These are phyloP conservation scores for Daktulosphaira vitifoliae DNA, from an alignment of 1,140 invertebrate genomes.

Conservation along the genomic window DNA sequence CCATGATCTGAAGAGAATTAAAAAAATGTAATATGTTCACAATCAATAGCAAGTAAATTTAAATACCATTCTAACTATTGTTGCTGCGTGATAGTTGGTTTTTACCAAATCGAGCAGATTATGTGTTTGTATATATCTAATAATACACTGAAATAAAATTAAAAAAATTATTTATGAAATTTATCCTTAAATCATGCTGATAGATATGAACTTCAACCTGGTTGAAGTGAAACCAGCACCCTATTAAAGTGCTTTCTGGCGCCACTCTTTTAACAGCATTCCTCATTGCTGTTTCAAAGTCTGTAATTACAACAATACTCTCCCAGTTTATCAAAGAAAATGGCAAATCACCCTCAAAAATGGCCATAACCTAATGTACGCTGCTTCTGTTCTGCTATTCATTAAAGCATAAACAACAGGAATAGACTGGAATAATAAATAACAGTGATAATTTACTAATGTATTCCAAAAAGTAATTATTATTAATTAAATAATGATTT, in stretches of 20 bases:
- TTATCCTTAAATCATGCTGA: background rate
- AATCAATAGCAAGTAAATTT: background rate
- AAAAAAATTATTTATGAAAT: background rate
- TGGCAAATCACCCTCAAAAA: background rate
- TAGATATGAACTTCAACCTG: background rate
- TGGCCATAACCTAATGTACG: background rate
- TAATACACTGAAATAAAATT: background rate
- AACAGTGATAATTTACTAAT: background rate
- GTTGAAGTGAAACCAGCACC: background rate
- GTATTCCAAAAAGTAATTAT: background rate
- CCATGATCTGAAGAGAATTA: background rate
- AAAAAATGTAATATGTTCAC: background rate
- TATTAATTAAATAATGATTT: background rate
- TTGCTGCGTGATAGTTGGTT: background rate
- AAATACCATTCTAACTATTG: background rate
- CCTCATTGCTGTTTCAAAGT: conserved; percentile 1
- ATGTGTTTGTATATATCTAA: background rate
- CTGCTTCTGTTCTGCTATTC: background rate
- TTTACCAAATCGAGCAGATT: background rate
- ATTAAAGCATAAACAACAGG: background rate
- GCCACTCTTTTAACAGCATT: background rate
- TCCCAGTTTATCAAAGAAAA: background rate
- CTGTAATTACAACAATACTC: background rate
- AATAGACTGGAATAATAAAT: conserved; percentile 3
- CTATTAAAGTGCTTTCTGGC: background rate